phyloP scores from a whole-genome alignment of 2,113 vertebrate species.

The Ageneiosus marmoratus region DNA sequence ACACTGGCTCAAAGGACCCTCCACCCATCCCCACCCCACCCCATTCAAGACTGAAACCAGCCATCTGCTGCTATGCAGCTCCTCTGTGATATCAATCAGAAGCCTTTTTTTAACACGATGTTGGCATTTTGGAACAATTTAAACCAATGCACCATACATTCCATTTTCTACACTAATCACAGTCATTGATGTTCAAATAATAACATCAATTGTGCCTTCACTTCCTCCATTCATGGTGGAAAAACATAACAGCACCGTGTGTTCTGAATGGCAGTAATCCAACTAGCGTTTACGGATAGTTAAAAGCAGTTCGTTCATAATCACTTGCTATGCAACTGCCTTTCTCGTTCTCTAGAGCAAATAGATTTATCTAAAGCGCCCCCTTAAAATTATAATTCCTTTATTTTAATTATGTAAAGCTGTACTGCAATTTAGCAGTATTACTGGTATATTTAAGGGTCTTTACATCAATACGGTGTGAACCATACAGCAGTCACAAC shows the following conservation, averaged over 20 bases:
- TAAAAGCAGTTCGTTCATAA: slow-evolving; percentile 15
- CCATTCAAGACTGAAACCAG: slow-evolving; percentile 42
- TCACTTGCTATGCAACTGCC: slow-evolving; percentile 9
- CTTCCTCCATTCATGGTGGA: slow-evolving; percentile 20
- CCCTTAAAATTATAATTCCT: not conserved
- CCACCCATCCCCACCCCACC: slow-evolving; percentile 48
- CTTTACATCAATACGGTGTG: not conserved
- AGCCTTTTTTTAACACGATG: slow-evolving; percentile 26
- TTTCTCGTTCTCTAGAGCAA: not conserved
- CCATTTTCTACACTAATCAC: slow-evolving; percentile 39
- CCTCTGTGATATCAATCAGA: slow-evolving; percentile 41
- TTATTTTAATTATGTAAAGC: not conserved
- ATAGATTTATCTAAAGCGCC: not conserved
- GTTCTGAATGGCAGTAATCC: slow-evolving; percentile 30
- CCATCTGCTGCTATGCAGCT: slow-evolving; percentile 42
- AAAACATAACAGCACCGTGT: slow-evolving; percentile 16
- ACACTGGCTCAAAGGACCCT: not conserved
- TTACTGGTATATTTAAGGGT: not conserved
- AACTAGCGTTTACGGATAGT: not conserved
- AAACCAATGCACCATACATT: slow-evolving; percentile 15
- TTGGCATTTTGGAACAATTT: slow-evolving; percentile 44
- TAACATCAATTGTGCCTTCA: slow-evolving; percentile 39
- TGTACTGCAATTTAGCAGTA: not conserved
- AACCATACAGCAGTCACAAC: not conserved
- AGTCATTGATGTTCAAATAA: slow-evolving; percentile 39